Base-by-base conservation (phyloP, 2,797 vertebrate species). In the Siniperca undulata region DNA sequence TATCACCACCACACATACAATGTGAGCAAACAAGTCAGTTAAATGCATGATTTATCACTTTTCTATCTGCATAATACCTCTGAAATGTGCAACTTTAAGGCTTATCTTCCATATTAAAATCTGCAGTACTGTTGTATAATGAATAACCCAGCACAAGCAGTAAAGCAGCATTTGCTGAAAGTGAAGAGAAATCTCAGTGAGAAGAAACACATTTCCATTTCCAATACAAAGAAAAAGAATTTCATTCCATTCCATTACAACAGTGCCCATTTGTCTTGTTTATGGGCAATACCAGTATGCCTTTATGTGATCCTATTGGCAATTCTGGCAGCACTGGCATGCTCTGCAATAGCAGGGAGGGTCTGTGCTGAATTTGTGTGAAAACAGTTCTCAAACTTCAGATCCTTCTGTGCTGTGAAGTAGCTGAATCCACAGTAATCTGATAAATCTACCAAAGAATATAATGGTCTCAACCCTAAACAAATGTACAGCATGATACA, bases 241-340 rank as follows among this genome's bases (percentile, higher is more conserved):
- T 38, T 70, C 58, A 73, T n/a, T 40, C 56, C 30, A 66, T 87
- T 77, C 56, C 72, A 82, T 27, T 38, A 55, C 60, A 84, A 70
- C 73, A 70, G 62, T 11, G 73, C 38, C 40, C 27, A 61, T 87
- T 76, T 87, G 46, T 64, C 4, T 59, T 79, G 50, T 86, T 88
- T 85, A 82, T 73, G 76, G 73, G 78, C 75, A 80, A 76, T n/a
- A 69, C 67, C 65, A 61, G 38, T 22, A 5, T 40, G 59, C 12
- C 17, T 69, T 89, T 44, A 76, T 87, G 16, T 64, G 81, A 64
- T 78, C n/a, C 22, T 60, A 53, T 34, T 77, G 70, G 78, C 66
- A 79, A 52, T 50, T 75, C 56, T 27, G 30, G 30, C 30, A 30
- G 30, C 30, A 30, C 66, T 74, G 66, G 64, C 62, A 27, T 27